Evolutionary conservation across 2,888 invertebrate genomes (phyloP).

Genomic region (Chrysomela aeneicollis): DNA sequence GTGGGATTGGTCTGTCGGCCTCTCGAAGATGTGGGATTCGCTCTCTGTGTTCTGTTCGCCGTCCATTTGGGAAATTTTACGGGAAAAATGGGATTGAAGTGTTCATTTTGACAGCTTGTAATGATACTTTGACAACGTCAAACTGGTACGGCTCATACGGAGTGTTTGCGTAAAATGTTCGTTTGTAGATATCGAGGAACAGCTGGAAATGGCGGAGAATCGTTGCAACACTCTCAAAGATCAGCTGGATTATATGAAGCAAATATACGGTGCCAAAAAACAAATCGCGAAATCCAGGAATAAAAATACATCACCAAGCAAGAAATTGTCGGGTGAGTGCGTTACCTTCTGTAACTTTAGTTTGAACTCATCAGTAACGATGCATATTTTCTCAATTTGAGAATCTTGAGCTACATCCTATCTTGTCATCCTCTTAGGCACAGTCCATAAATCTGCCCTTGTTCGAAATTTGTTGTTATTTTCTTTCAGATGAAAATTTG

Average conservation of each 20-base stretch:
- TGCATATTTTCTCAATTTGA: no score
- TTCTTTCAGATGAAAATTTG: slow-evolving; percentile 20
- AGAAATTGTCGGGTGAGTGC: slow-evolving; percentile 28
- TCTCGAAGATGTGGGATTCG: slow-evolving; percentile 14
- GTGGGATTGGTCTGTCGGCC: slow-evolving; percentile 33
- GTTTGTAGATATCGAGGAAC: slow-evolving; percentile 59
- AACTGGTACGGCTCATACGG: background rate
- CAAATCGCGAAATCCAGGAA: slow-evolving; percentile 33
- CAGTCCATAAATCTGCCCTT: no score
- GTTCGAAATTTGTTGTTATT: background rate
- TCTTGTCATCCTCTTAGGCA: no score
- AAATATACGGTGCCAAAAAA: slow-evolving; percentile 50
- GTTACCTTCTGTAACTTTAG: no score
- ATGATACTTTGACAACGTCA: background rate
- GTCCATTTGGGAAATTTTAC: slow-evolving; percentile 36
- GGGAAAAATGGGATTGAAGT: slow-evolving; percentile 21
- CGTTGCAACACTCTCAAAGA: slow-evolving; percentile 59
- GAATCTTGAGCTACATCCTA: no score
- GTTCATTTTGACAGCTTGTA: slow-evolving; percentile 28
- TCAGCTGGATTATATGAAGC: slow-evolving; percentile 61
- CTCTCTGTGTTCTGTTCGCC: slow-evolving; percentile 14
- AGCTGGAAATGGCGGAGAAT: slow-evolving; percentile 59
- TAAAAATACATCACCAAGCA: slow-evolving; percentile 22
- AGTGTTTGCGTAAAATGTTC: background rate
- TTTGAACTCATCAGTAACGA: no score